Percentiles rank a stretch among this genome's conserved stretches.
Evolutionary conservation across 2,113 vertebrate species (phyloP).

Genomic region (Eptesicus fuscus): DNA sequence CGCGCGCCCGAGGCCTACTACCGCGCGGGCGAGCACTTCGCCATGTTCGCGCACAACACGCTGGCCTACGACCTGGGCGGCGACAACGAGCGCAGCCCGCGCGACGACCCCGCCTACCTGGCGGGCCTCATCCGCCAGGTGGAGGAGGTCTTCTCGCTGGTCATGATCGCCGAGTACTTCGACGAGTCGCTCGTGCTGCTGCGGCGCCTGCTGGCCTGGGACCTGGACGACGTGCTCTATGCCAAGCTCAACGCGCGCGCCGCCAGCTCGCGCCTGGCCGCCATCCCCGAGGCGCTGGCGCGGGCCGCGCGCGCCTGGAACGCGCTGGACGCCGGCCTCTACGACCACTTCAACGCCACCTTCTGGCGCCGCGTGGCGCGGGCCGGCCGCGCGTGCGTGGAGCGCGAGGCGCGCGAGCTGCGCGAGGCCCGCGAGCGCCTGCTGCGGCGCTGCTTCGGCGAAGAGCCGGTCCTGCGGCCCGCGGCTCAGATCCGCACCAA

Average conservation of each 20-base stretch:
- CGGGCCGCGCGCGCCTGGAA: slow-evolving; percentile 87
- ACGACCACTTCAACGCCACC: slow-evolving; percentile 88
- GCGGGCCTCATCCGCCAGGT: slow-evolving; percentile 82
- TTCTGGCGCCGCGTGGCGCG: slow-evolving; percentile 85
- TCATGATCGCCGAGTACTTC: slow-evolving; percentile 92
- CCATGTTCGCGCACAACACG: slow-evolving; percentile 89
- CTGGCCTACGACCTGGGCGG: slow-evolving; percentile 89
- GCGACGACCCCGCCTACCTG: slow-evolving; percentile 77
- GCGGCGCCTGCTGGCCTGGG: slow-evolving; percentile 88
- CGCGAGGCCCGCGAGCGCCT: slow-evolving; percentile 82
- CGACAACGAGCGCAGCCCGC: slow-evolving; percentile 81
- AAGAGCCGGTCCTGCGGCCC: slow-evolving; percentile 72
- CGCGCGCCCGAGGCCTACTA: slow-evolving; percentile 85
- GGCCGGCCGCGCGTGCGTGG: slow-evolving; percentile 83
- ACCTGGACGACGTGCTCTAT: slow-evolving; percentile 89
- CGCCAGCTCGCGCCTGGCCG: slow-evolving; percentile 79
- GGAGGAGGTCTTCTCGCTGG: slow-evolving; percentile 86
- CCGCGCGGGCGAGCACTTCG: slow-evolving; percentile 82
- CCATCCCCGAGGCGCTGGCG: slow-evolving; percentile 73
- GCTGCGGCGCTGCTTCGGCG: slow-evolving; percentile 83
- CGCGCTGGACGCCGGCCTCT: slow-evolving; percentile 84
- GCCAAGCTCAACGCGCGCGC: slow-evolving; percentile 90
- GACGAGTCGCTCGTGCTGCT: slow-evolving; percentile 91
- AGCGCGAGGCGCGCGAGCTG: slow-evolving; percentile 84
- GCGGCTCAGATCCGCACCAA: slow-evolving; percentile 88